Evolutionary conservation across 2,888 invertebrate species (phyloP).

Genomic region (Pristionchus exspectatus): DNA sequence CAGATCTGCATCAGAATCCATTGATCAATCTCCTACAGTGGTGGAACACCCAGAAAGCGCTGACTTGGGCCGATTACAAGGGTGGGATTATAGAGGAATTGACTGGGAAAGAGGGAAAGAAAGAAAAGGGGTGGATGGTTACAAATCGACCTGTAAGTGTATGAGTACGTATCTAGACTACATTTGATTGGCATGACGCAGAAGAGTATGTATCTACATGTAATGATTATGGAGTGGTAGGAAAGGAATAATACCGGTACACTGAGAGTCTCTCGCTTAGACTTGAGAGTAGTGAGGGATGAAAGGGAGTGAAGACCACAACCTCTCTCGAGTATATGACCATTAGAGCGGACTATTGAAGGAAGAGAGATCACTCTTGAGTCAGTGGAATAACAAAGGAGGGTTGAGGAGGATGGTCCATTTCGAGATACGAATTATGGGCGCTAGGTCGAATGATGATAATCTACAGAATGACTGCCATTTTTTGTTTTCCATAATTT

Average conservation of each 20-base stretch:
- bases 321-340: constrained; percentile 18
- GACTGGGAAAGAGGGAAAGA: neutral
- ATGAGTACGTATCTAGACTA: neutral
- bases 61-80: neutral
- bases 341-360: constrained; percentile 36
- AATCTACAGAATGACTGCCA: too few species aligned
- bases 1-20: neutral
- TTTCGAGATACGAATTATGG: neutral
- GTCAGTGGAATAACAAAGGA: neutral
- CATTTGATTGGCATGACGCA: constrained; percentile 27
- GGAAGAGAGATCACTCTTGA: constrained; percentile 20
- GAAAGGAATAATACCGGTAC: constrained; percentile 28
- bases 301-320: constrained; percentile 16
- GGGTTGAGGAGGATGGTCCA: neutral
- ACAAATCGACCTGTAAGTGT: neutral
- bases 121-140: neutral
- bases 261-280: constrained; percentile 5
- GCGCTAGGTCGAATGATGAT: neutral
- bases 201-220: neutral
- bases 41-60: constrained; percentile 4
- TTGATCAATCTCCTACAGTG: neutral
- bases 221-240: constrained; percentile 26
- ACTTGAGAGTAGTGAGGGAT: constrained; percentile 23
- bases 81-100: neutral
- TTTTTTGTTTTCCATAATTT: too few species aligned